phyloP scores from a whole-genome alignment of 2,113 vertebrate species.

The Terrapene triunguis region DNA sequence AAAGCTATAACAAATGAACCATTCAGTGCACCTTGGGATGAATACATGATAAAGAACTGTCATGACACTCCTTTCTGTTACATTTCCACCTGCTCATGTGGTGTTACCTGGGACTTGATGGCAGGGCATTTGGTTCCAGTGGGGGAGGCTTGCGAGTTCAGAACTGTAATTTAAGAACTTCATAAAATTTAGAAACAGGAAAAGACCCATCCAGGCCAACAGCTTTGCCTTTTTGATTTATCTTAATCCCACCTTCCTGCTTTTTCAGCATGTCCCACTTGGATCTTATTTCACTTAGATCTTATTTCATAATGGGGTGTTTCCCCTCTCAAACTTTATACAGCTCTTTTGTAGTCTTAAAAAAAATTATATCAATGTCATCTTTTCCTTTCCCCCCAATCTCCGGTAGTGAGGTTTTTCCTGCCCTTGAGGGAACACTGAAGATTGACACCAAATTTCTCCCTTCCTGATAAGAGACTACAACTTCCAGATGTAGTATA shows the following conservation, averaged over 20 bases:
- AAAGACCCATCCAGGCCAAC: conserved; percentile 22
- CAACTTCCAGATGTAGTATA: background rate
- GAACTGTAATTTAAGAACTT: conserved; percentile 10
- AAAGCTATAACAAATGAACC: background rate
- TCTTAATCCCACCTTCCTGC: conserved; percentile 36
- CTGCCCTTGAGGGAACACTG: background rate
- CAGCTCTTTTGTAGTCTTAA: background rate
- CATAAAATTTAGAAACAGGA: conserved; percentile 57
- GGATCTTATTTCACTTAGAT: conserved; percentile 4
- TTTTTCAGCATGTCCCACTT: conserved; percentile 21
- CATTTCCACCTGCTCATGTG: background rate
- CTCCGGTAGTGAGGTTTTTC: background rate
- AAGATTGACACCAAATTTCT: conserved; percentile 1
- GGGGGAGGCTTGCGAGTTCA: conserved; percentile 24
- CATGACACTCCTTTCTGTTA: conserved; percentile 34
- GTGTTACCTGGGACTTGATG: background rate
- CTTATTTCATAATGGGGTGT: conserved; percentile 14
- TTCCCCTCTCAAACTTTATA: background rate
- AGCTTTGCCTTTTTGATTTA: conserved; percentile 55
- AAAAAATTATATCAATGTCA: background rate
- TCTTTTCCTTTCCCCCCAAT: background rate
- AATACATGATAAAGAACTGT: conserved; percentile 41
- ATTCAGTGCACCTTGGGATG: conserved; percentile 6
- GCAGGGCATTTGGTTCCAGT: background rate
- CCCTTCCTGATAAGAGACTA: background rate